Evolutionary conservation across 2,797 vertebrate species (phyloP), one percentile per base, ranked within the genome.

Genomic region (Gouania willdenowi): DNA sequence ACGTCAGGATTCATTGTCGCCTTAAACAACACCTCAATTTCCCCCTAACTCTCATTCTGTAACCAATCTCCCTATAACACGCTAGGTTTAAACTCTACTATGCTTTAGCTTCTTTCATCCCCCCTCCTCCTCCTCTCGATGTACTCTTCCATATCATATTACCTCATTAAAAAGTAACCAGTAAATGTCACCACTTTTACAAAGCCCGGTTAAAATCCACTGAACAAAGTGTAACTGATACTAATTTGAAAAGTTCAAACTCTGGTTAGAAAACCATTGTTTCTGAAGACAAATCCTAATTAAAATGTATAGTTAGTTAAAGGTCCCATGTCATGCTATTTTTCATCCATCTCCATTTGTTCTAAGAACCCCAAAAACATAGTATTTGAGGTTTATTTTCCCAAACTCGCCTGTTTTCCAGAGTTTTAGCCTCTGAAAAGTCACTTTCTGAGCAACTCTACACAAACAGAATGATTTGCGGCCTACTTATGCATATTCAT

Each of bases 1-100:
- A 33, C n/a, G 8, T 28, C 26, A 23, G 30, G 20, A 30, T 39
- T 13, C 49, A 16, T 36, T 39, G 32, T 8, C 30, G 10, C 26
- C 26, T 3, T 27, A 63, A 68, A 56, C 55, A 49, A 66, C 41
- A 51, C 73, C 47, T 63, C 26, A 35, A 33, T 67, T 73, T 62
- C 38, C 38, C 28, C 36, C 52, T 31, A 53, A 66, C 35, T 57
- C 45, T 57, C 34, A 26, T 70, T 55, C 49, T 64, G 43, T 14
- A 49, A 48, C 40, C 69, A 60, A 48, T 66, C 76, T 66, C 55
- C 24, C 44, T 47, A 29, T 17, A 46, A 53, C 25, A 10, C 17
- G 38, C 8, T 22, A 35, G 33, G 47, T 54, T 70, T 24, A 47
- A 63, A 40, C 50, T 26, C 43, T 40, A 19, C 44, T 13, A 22